These are phyloP conservation scores for Chrysoperla carnea DNA, from an alignment of 1,140 invertebrate genomes.

Conservation along the genomic window DNA sequence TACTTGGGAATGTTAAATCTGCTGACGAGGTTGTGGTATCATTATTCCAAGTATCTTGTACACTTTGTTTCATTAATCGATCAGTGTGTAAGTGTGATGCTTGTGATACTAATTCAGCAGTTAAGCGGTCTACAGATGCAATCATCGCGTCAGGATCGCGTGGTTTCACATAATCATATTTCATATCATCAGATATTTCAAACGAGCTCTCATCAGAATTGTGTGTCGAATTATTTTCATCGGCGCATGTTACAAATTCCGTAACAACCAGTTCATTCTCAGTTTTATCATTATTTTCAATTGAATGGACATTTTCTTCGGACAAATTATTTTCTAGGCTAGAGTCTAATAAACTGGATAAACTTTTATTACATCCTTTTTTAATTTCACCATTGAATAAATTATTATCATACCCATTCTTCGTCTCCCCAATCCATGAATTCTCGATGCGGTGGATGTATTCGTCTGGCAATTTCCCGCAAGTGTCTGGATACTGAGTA, in stretches of 20 bases:
- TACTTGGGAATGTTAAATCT: constrained; percentile 58
- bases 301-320: not conserved
- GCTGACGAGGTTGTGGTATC: constrained; percentile 42
- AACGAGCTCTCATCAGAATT: constrained; percentile 14
- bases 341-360: not conserved
- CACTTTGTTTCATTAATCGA: constrained; percentile 9
- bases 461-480: constrained; percentile 14
- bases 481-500: constrained; percentile 1
- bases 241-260: constrained; percentile 8
- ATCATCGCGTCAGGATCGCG: constrained; percentile 48
- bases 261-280: constrained; percentile 7
- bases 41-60: constrained; percentile 54
- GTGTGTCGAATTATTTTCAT: not conserved
- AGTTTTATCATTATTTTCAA: not conserved
- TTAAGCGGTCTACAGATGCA: constrained; percentile 41
- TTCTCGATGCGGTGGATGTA: constrained; percentile 16
- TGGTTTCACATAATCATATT: constrained; percentile 18
- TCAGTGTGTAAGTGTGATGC: constrained; percentile 25
- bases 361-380: not conserved
- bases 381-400: not conserved
- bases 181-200: constrained; percentile 8
- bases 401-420: constrained; percentile 17
- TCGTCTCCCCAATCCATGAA: constrained; percentile 15
- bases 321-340: not conserved
- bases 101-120: constrained; percentile 40